Base-by-base conservation (phyloP, 2,888 invertebrate genomes). In the Scaptomyza tumidula region DNA sequence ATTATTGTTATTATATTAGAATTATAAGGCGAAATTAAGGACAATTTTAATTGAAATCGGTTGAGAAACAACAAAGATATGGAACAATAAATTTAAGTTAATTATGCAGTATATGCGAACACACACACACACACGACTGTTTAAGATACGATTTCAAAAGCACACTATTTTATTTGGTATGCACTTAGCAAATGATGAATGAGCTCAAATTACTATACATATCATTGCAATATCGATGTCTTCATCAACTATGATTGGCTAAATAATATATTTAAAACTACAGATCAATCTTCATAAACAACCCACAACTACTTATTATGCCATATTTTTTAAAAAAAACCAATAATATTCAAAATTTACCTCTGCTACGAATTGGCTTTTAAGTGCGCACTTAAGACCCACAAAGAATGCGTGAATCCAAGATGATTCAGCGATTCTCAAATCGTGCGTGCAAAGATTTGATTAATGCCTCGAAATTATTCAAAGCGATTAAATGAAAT, bases 401-500 rank as follows among this genome's bases (percentile, higher is more conserved):
- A 48, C 48, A 48, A 24, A 24, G 33, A 10, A n/a, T 19, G 4
- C 35, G 76, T 60, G 46, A 75, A 75, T 75, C 10, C 35, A 14
- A 71, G 67, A 69, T 73, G 73, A 73, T 65, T 71, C 73, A 76
- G 73, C 73, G 31, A 71, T 61, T 52, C 64, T 49, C 11, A 13
- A 53, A 9, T 37, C 13, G 19, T 53, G 72, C 58, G 50, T 46
- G 46, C 54, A 19, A 14, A 57, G 53, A 43, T 70, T 59, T 63
- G 70, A 70, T 70, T 49, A 60, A 71, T 55, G 60, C 19, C 31
- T 4, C 14, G 9, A 35, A 60, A 61, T 58, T 55, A 39, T 74
- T 48, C 57, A 39, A 60, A 52, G 46, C 60, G 13, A 78, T 86
- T 80, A 77, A 71, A 71, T 61, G 78, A 70, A 78, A 80, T 86